Percentiles rank a stretch among this genome's conserved stretches.
Evolutionary conservation across 1,140 invertebrate species (phyloP).

Genomic region (Drosophila lowei): DNA sequence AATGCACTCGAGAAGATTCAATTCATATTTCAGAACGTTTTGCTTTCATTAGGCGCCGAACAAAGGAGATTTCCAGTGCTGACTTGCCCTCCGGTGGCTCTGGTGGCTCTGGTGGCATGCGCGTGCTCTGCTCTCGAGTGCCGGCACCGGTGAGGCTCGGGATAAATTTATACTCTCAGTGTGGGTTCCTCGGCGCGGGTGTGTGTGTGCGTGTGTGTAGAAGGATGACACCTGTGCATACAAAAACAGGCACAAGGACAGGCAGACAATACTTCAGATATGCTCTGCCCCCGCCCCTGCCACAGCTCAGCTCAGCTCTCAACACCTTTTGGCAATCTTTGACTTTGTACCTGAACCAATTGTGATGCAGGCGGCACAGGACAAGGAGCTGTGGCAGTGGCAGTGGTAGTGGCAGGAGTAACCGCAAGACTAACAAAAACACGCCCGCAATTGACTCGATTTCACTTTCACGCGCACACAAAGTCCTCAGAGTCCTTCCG

Average conservation of each 20-base stretch:
- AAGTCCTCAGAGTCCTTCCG: slow-evolving; percentile 20
- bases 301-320: slow-evolving; percentile 46
- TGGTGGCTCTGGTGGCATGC: slow-evolving; percentile 50
- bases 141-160: neutral
- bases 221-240: slow-evolving; percentile 72
- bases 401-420: slow-evolving; percentile 30
- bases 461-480: slow-evolving; percentile 51
- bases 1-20: slow-evolving; percentile 77
- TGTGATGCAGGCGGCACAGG: slow-evolving; percentile 34
- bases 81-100: slow-evolving; percentile 11
- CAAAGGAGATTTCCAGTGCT: slow-evolving; percentile 38
- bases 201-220: slow-evolving; percentile 5
- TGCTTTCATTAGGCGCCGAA: slow-evolving; percentile 70
- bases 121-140: slow-evolving; percentile 66
- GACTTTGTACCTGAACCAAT: slow-evolving; percentile 53
- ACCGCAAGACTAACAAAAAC: slow-evolving; percentile 74
- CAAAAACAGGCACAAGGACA: slow-evolving; percentile 35
- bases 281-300: neutral
- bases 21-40: slow-evolving; percentile 78
- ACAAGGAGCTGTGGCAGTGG: slow-evolving; percentile 26
- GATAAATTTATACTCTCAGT: slow-evolving; percentile 16
- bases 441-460: slow-evolving; percentile 71
- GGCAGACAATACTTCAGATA: slow-evolving; percentile 40
- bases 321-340: slow-evolving; percentile 53
- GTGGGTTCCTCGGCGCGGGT: slow-evolving; percentile 11